Conservation (phyloP, 2,797 vertebrate genomes). For the Micromesistius poutassou region DNA sequence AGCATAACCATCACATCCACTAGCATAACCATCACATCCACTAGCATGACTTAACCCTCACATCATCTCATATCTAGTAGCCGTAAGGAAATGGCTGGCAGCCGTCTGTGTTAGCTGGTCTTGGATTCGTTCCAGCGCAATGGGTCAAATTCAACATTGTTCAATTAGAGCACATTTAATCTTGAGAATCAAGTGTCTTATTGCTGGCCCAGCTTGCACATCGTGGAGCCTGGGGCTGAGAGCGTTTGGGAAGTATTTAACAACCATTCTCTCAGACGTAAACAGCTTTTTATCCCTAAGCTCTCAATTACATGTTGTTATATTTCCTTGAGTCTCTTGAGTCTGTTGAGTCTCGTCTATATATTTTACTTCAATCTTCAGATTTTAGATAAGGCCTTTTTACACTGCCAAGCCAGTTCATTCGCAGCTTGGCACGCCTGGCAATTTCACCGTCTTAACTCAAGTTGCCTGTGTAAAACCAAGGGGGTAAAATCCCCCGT, state of each 20-base stretch:
- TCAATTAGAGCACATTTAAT: neutral
- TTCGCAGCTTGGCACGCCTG: too few species aligned
- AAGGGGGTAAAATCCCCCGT: too few species aligned
- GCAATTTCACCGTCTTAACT: too few species aligned
- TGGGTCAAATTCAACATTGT: neutral
- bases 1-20: neutral
- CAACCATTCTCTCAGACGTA: neutral
- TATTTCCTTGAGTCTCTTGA: neutral
- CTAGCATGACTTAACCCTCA: neutral
- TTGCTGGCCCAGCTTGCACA: neutral
- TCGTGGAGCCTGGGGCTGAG: neutral
- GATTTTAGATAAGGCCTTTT: too few species aligned
- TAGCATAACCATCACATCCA: too few species aligned
- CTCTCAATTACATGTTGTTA: conserved; percentile 1
- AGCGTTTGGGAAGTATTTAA: neutral
- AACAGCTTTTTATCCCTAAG: neutral
- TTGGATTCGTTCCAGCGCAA: neutral
- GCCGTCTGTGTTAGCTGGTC: neutral
- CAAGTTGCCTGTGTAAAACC: too few species aligned
- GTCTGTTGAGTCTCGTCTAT: neutral
- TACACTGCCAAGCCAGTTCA: too few species aligned
- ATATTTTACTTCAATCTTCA: neutral
- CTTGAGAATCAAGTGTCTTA: neutral
- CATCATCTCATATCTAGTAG: too few species aligned
- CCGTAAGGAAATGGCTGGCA: neutral